Evolutionary conservation across 2,888 invertebrate genomes (phyloP).

Genomic region (Iphiclides podalirius): DNA sequence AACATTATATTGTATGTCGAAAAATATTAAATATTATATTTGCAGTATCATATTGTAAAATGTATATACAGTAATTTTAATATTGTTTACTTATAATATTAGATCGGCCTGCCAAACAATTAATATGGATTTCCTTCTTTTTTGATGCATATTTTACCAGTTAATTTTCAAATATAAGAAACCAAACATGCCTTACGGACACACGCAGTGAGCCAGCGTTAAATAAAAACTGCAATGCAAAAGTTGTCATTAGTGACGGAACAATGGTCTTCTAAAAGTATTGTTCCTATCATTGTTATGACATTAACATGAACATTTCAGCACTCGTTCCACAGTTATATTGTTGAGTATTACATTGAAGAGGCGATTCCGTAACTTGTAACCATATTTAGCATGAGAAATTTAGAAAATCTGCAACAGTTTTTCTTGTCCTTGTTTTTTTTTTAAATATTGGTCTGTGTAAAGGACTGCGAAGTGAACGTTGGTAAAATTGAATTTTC

Average conservation of each 20-base stretch:
- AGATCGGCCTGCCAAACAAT: too few relatives aligned
- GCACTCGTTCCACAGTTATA: not conserved
- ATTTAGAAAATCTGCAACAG: not conserved
- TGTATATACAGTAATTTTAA: too few relatives aligned
- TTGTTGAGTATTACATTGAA: not conserved
- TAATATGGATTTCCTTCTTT: too few relatives aligned
- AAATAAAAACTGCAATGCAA: constrained; percentile 33
- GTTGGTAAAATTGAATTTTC: too few relatives aligned
- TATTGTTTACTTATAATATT: too few relatives aligned
- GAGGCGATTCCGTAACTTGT: not conserved
- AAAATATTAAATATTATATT: too few relatives aligned
- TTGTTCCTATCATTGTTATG: constrained; percentile 37
- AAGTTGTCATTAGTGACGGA: constrained; percentile 41
- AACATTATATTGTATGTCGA: too few relatives aligned
- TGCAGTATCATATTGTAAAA: too few relatives aligned
- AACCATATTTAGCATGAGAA: not conserved
- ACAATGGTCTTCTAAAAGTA: constrained; percentile 46
- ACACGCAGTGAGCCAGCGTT: constrained; percentile 1
- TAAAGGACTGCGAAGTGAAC: too few relatives aligned
- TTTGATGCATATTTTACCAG: too few relatives aligned
- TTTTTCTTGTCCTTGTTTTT: too few relatives aligned
- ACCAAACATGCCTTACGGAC: not conserved
- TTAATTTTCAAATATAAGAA: not conserved
- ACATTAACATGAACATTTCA: constrained; percentile 13
- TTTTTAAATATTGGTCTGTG: too few relatives aligned